Percentiles rank a stretch among this genome's conserved stretches.
phyloP scores from a whole-genome alignment of 2,113 vertebrate genomes.

The Campylomormyrus numenius region DNA sequence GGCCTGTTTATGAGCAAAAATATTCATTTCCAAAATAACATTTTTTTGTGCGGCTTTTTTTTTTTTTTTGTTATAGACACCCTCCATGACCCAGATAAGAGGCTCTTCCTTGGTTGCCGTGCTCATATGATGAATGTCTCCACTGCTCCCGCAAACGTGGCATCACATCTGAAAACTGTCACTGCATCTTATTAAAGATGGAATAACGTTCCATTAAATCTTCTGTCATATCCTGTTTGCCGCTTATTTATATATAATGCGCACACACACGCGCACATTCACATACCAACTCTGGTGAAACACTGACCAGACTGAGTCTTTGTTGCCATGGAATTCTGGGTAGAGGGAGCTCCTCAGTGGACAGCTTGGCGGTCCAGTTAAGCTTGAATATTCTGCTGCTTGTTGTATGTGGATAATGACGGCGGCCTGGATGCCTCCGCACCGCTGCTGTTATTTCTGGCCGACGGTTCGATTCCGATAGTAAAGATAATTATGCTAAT shows the following conservation, averaged over 20 bases:
- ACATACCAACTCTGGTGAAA: neutral
- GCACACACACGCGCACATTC: neutral
- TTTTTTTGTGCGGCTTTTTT: neutral
- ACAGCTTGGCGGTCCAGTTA: neutral
- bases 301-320: neutral
- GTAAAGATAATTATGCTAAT: neutral
- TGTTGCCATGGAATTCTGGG: neutral
- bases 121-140: neutral
- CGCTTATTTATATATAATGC: neutral
- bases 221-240: constrained; percentile 8
- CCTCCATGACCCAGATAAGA: neutral
- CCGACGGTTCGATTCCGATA: neutral
- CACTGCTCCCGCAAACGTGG: neutral
- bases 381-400: neutral
- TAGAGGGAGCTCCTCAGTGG: neutral
- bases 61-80: neutral
- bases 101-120: neutral
- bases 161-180: neutral
- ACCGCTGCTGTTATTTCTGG: neutral
- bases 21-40: neutral
- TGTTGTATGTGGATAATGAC: neutral
- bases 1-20: constrained; percentile 5
- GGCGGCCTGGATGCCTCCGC: neutral
- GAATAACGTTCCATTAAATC: constrained; percentile 3
- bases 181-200: neutral